Conservation (phyloP, 1,140 invertebrate species). For the Globodera ellingtonae region DNA sequence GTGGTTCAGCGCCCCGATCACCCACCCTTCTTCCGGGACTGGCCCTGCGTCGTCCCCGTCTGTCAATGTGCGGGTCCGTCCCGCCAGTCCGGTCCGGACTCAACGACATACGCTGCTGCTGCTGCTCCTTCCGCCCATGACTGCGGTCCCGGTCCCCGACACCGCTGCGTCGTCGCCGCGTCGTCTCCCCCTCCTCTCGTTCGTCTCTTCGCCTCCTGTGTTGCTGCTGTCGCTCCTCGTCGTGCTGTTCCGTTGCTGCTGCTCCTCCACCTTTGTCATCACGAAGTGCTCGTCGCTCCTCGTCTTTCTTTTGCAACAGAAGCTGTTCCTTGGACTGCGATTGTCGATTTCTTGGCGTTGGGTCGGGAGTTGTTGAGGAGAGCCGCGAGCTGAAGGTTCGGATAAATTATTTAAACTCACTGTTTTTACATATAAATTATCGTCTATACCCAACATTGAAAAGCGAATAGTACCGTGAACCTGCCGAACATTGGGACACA, state of each 20-base stretch:
- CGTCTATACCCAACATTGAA: no score
- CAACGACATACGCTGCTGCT: neutral
- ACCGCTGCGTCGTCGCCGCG: slow-evolving; percentile 2
- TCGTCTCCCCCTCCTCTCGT: no score
- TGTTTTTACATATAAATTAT: no score
- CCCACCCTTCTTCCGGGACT: neutral
- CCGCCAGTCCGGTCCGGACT: neutral
- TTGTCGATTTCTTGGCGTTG: neutral
- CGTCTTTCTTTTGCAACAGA: neutral
- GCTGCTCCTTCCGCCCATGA: neutral
- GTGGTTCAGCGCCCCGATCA: no score
- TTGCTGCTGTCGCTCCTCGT: neutral
- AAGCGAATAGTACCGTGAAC: neutral
- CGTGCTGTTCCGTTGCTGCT: neutral
- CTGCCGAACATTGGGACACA: neutral
- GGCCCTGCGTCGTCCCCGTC: neutral
- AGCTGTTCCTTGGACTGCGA: neutral
- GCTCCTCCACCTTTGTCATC: neutral
- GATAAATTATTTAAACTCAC: neutral
- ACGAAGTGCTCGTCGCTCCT: neutral
- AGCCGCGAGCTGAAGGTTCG: neutral
- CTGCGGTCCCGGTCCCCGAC: neutral
- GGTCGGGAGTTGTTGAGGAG: neutral
- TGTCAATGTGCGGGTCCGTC: slow-evolving; percentile 2
- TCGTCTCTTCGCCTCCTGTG: neutral